phyloP scores from a whole-genome alignment of 2,888 invertebrate genomes.

The Galeruca laticollis region DNA sequence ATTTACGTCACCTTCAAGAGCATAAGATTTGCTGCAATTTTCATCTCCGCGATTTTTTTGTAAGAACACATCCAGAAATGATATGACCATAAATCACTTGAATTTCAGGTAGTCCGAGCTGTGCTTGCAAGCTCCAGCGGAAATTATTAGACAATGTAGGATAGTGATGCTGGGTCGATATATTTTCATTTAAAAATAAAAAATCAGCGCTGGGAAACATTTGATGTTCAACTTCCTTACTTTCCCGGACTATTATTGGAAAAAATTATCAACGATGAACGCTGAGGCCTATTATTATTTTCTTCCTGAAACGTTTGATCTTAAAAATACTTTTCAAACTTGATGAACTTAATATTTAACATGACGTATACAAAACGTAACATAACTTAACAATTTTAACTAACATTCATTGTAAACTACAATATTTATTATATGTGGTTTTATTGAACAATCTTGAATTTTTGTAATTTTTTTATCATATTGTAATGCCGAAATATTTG shows the following conservation, averaged over 20 bases:
- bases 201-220: too few relatives aligned
- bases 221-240: too few relatives aligned
- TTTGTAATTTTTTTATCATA: constrained; percentile 51
- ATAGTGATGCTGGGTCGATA: too few relatives aligned
- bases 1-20: too few relatives aligned
- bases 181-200: too few relatives aligned
- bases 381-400: constrained; percentile 56
- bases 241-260: background rate
- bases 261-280: background rate
- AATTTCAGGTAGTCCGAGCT: too few relatives aligned
- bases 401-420: constrained; percentile 56
- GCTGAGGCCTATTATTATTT: constrained; percentile 19
- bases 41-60: too few relatives aligned
- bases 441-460: constrained; percentile 54
- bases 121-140: too few relatives aligned
- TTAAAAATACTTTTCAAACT: constrained; percentile 51
- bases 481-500: constrained; percentile 59
- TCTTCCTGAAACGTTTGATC: constrained; percentile 37
- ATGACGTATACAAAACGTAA: constrained; percentile 55
- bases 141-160: too few relatives aligned
- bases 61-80: too few relatives aligned
- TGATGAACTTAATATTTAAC: constrained; percentile 50
- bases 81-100: too few relatives aligned
- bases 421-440: constrained; percentile 59
- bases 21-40: too few relatives aligned